Percentiles rank a stretch among this genome's conserved stretches.
These are phyloP conservation scores for Nerophis lumbriciformis DNA, from an alignment of 2,113 vertebrate genomes.

Conservation along the genomic window DNA sequence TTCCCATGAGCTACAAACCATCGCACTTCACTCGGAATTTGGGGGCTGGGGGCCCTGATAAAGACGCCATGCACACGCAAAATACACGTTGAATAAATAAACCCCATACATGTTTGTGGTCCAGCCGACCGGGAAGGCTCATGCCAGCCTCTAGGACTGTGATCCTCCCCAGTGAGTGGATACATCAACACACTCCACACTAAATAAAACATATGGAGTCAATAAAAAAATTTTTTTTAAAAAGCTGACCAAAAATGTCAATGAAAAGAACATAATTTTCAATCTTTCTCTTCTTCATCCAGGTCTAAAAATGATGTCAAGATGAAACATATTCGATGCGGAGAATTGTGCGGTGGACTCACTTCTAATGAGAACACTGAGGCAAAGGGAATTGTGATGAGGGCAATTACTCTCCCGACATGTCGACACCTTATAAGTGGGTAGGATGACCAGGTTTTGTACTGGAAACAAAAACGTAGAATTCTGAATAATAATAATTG, in stretches of 20 bases:
- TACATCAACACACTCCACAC: constrained; percentile 48
- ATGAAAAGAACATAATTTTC: constrained; percentile 43
- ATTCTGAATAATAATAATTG: neutral
- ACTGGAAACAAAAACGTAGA: constrained; percentile 23
- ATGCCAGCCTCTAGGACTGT: constrained; percentile 56
- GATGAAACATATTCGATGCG: constrained; percentile 22
- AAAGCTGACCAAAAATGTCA: constrained; percentile 30
- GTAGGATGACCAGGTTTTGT: constrained; percentile 52
- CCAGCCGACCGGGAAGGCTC: constrained; percentile 44
- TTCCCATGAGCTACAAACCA: constrained; percentile 47
- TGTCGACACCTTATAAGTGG: constrained; percentile 39
- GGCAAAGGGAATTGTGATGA: constrained; percentile 37
- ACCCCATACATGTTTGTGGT: constrained; percentile 66
- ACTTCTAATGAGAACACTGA: constrained; percentile 34
- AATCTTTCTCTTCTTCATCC: constrained; percentile 29
- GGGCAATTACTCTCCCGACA: constrained; percentile 42
- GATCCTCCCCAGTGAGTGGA: constrained; percentile 44
- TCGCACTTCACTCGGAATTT: constrained; percentile 43
- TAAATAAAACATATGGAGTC: constrained; percentile 57
- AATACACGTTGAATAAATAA: constrained; percentile 69
- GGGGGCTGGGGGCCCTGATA: constrained; percentile 59
- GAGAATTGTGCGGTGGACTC: neutral
- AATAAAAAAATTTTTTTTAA: constrained; percentile 56
- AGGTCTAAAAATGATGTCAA: constrained; percentile 27
- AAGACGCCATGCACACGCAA: constrained; percentile 62